Base-by-base conservation (phyloP, 2,797 vertebrate genomes). In the Bovichtus diacanthus region DNA sequence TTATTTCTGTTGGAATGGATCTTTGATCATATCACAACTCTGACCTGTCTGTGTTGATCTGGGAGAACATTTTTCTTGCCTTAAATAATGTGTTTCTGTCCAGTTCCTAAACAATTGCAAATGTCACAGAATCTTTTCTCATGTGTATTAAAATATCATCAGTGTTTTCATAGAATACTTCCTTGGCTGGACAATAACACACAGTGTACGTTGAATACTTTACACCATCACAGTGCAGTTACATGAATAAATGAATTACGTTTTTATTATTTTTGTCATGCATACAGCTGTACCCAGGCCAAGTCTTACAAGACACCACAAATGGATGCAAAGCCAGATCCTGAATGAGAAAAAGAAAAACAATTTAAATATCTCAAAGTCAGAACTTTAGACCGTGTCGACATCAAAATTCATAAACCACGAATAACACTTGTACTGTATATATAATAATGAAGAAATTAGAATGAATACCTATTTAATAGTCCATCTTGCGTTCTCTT, bases 21-120 rank as follows among this genome's bases (percentile, higher is more conserved):
- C 54, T 80, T 70, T 70, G 21, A 66, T 78, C 63, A 44, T 27
- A 59, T 62, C 19, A 43, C 25, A 50, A 68, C 34, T 63, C 36
- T 44, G 51, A 63, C 46, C 61, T 59, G 25, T 68, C 39, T 27
- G 18, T 51, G 29, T 60, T 46, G 18, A 38, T 78, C 41, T 46
- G 21, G 44, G 38, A 9, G 1, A 81, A 66, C 2, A 6, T 1
- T 11, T 23, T 49, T 51, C 8, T 31, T 55, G 31, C 12, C 27
- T 72, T 46, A 51, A 39, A 55, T 18, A 19, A 29, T 49, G 29
- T 29, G 9, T 65, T 55, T 70, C 51, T 5, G 49, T 58, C 36
- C 16, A 43, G 4, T 27, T 53, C 72, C 21, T 54, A 56, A 74
- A 59, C 16, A 49, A 43, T 4, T 25, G 21, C 31, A 69, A 19